These are phyloP conservation scores for Origma solitaria DNA, from an alignment of 2,113 vertebrate species.

Conservation along the genomic window DNA sequence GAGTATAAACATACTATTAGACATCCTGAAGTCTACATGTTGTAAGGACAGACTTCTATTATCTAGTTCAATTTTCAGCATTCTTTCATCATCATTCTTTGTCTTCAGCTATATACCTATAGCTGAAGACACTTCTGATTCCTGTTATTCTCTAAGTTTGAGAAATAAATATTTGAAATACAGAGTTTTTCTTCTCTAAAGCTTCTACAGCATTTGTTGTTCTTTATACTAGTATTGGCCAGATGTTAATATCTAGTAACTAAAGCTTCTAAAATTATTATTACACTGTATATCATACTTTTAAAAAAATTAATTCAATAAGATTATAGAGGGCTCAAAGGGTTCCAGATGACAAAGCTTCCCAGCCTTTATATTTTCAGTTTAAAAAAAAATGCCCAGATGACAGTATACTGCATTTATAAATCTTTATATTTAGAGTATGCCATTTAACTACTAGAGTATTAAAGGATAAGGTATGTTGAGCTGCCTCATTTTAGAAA, in stretches of 20 bases:
- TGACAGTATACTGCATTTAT: not conserved
- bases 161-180: not conserved
- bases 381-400: not conserved
- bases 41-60: not conserved
- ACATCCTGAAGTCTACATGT: not conserved
- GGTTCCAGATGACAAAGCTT: not conserved
- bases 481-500: not conserved
- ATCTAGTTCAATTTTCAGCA: not conserved
- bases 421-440: not conserved
- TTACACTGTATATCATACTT: not conserved
- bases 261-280: not conserved
- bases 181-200: not conserved
- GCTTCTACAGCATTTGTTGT: not conserved
- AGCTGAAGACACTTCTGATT: too few relatives aligned
- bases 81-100: not conserved
- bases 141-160: not conserved
- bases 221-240: not conserved
- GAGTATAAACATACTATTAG: not conserved
- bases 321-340: not conserved
- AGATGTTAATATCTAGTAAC: not conserved
- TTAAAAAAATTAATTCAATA: not conserved
- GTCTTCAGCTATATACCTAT: too few relatives aligned
- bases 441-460: not conserved
- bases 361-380: not conserved
- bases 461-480: not conserved